Conservation (phyloP, 2,113 vertebrate genomes). For the Equus przewalskii region DNA sequence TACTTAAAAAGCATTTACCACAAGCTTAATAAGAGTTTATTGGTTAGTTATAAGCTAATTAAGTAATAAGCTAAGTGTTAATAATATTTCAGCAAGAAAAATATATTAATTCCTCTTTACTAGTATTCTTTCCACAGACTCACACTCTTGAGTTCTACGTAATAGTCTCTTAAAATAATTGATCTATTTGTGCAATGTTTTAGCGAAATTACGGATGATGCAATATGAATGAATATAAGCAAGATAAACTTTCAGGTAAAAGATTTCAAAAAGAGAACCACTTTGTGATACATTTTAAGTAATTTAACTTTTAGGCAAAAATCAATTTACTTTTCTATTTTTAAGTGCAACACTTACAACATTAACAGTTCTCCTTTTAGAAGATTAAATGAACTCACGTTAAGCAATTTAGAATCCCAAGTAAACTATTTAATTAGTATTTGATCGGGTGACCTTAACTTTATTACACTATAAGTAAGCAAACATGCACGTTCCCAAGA, state of each 20-base stretch:
- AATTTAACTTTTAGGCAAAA: conserved; percentile 18
- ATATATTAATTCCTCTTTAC: not conserved
- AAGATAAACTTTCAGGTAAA: conserved; percentile 10
- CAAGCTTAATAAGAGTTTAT: not conserved
- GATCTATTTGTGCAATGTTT: not conserved
- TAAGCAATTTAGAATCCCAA: conserved; percentile 55
- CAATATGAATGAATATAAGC: not conserved
- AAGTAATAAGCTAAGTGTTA: not conserved
- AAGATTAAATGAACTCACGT: conserved; percentile 28
- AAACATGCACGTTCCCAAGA: conserved; percentile 19
- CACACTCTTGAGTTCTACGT: not conserved
- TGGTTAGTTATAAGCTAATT: not conserved
- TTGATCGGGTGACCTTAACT: conserved; percentile 59
- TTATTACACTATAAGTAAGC: conserved; percentile 50
- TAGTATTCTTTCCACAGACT: not conserved
- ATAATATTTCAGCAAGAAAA: not conserved
- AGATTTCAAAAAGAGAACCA: not conserved
- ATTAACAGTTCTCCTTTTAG: conserved; percentile 49
- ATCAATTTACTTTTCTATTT: not conserved
- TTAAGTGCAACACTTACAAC: not conserved
- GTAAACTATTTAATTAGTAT: conserved; percentile 59
- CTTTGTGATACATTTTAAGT: conserved; percentile 30
- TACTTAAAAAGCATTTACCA: not conserved
- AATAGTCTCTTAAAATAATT: not conserved
- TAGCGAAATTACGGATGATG: not conserved